A percentile compares a stretch with the other conserved stretches of the same genome.
Conservation (phyloP, 2,113 vertebrate genomes). For the Trichechus manatus region DNA sequence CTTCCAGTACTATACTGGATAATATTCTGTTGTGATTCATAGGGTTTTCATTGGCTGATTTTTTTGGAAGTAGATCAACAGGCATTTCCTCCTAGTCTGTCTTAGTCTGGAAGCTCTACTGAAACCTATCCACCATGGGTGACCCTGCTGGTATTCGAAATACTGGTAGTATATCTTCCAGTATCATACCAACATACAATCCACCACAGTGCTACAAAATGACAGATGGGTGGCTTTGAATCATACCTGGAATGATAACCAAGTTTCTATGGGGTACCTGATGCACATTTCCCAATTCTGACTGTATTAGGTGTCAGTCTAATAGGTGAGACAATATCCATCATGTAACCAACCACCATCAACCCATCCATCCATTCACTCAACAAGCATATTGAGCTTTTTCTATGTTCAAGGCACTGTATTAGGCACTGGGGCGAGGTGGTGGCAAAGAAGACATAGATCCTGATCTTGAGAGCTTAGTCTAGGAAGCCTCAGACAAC, state of each 20-base stretch:
- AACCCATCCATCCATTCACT: neutral
- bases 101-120: neutral
- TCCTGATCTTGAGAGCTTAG: constrained; percentile 6
- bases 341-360: neutral
- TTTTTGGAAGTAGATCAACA: neutral
- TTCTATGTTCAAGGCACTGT: constrained; percentile 25
- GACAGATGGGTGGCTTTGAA: neutral
- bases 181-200: neutral
- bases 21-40: neutral
- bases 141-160: neutral
- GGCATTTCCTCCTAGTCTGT: neutral
- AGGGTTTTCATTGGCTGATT: neutral
- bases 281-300: neutral
- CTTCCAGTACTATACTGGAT: neutral
- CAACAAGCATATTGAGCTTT: neutral
- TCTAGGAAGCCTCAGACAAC: neutral
- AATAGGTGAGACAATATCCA: neutral
- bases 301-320: neutral
- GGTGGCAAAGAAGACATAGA: neutral
- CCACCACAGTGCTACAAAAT: neutral
- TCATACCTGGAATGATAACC: neutral
- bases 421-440: neutral
- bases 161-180: neutral
- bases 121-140: neutral
- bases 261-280: neutral